Evolutionary conservation across 2,113 vertebrate species (phyloP).

Genomic region (Probosciger aterrimus): DNA sequence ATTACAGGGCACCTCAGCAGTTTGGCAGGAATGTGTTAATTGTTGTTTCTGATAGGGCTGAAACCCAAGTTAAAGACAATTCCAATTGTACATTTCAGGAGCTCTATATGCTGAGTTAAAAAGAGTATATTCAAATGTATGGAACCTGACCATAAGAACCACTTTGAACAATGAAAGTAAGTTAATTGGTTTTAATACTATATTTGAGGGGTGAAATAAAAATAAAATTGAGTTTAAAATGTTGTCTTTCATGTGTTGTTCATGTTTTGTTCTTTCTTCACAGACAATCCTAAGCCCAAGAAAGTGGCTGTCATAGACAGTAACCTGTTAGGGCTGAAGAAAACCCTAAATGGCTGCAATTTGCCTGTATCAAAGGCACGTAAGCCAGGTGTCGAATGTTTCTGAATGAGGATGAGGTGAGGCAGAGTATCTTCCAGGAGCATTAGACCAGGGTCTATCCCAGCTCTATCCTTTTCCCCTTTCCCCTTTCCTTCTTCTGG

Average conservation of each 20-base stretch:
- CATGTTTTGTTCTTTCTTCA: background rate
- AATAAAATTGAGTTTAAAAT: background rate
- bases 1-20: background rate
- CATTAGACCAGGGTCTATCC: background rate
- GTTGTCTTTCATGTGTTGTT: background rate
- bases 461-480: background rate
- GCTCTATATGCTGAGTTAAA: background rate
- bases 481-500: background rate
- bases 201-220: background rate
- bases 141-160: background rate
- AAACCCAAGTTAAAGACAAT: background rate
- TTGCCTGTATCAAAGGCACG: background rate
- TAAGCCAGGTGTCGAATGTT: background rate
- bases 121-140: background rate
- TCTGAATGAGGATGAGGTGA: background rate
- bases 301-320: background rate
- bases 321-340: background rate
- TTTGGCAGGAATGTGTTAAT: background rate
- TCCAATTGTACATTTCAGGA: background rate
- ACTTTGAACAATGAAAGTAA: background rate
- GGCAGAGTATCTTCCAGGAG: background rate
- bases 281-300: background rate
- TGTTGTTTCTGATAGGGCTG: background rate
- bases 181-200: background rate
- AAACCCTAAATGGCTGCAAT: rapidly evolving